Evolutionary conservation across 2,888 invertebrate species (phyloP), one percentile per base, ranked within the genome.

Genomic region (Entomobrya proxima): DNA sequence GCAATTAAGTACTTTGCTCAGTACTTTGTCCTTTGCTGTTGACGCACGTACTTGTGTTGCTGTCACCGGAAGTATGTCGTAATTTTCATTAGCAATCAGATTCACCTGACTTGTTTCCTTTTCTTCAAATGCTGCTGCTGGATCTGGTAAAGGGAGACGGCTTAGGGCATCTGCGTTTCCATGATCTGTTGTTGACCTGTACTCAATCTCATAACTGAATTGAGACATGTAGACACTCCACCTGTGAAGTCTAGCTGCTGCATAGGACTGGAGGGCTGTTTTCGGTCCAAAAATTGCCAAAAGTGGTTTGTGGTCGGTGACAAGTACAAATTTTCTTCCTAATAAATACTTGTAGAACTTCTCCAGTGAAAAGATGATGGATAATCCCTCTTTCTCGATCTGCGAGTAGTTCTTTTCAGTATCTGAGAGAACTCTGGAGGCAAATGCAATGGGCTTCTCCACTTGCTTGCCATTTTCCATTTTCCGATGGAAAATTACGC

Each of bases 161-260:
- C 61, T 61, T n/a, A 83, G 32, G 2, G 83, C 83, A 52, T 83
- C 82, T 15, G 76, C 82, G 47, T 82, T 81, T 9, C 81, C 81
- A 50, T 81, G 81, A 1, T 72, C 72, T 6, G 7, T 27, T 4
- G 82, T 37, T 1, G 50, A 52, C 11, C 82, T 44, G 21, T 82
- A 82, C 6, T 30, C 21, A 11, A 82, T 37, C 13, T 74, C 44
- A 18, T 58, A 80, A 2, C 35, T 2, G 18, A 80, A 80, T 27
- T 80, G 80, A n/a, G 18, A 21, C 40, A 82, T 13, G 75, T 72
- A 64, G 1, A 76, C 11, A n/a, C 32, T 50, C 83, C 83, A 83
- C 18, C 30, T 76, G 35, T 83, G 83, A 21, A 83, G 52, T 13
- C 83, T 64, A 3, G 76, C 30, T 35, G 83, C 83, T 9, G 27